phyloP scores from a whole-genome alignment of 2,888 invertebrate genomes.

The Mesochorus sp. region DNA sequence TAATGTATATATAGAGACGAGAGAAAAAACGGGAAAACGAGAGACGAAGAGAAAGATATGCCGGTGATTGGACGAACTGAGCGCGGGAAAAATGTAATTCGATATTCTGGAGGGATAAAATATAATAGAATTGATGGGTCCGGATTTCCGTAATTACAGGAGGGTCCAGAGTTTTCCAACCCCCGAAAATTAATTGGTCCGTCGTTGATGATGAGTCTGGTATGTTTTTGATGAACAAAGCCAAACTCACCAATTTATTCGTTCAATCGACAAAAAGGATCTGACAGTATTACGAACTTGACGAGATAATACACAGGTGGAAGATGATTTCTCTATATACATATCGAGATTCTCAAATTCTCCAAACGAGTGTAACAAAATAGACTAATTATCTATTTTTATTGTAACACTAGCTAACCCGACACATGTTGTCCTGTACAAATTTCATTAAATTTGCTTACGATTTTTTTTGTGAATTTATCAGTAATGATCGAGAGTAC shows the following conservation, averaged over 20 bases:
- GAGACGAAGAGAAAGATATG: slow-evolving; percentile 12
- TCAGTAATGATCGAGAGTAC: too few species aligned
- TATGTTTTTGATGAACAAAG: slow-evolving; percentile 52
- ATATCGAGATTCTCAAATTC: too few species aligned
- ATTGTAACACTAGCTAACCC: too few species aligned
- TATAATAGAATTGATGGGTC: slow-evolving; percentile 57
- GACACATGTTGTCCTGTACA: too few species aligned
- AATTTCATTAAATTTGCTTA: too few species aligned
- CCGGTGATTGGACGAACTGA: slow-evolving; percentile 50
- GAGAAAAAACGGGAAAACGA: slow-evolving; percentile 14
- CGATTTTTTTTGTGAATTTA: too few species aligned
- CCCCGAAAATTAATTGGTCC: slow-evolving; percentile 65
- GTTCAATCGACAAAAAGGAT: slow-evolving; percentile 31
- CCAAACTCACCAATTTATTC: slow-evolving; percentile 55
- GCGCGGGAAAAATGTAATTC: slow-evolving; percentile 66
- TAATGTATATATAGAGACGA: slow-evolving; percentile 1
- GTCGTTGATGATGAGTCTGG: slow-evolving; percentile 46
- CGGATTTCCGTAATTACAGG: slow-evolving; percentile 59
- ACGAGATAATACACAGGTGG: slow-evolving; percentile 38
- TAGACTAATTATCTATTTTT: too few species aligned
- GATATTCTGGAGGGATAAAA: slow-evolving; percentile 63
- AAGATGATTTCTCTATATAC: background rate
- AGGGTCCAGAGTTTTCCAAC: slow-evolving; percentile 61
- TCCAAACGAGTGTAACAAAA: too few species aligned
- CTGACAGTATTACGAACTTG: slow-evolving; percentile 47